Base-by-base conservation (phyloP, 2,113 vertebrate species). In the Marcusenius ussheri region DNA sequence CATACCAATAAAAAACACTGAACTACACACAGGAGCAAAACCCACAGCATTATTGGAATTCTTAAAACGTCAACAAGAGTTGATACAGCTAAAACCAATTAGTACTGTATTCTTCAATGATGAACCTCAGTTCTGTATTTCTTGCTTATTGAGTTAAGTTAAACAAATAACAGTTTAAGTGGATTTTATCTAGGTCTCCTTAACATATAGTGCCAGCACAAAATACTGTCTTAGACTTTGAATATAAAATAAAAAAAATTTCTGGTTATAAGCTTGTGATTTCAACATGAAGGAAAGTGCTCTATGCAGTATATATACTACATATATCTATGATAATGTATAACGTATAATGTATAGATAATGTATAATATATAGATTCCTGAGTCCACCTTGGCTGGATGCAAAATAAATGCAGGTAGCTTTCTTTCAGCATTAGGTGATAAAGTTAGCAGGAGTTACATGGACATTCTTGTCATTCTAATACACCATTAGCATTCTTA, bases 401-500 rank as follows among this genome's bases (percentile, higher is more conserved):
- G 35, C 49, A 24, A 49, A 88, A 47, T 70, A 49, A 21, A 74
- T 50, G 88, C 53, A 62, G 24, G 24, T 74, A 74, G 35, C 35
- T 35, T 47, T 42, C 87, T 39, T 46, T 27, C n/a, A 47, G 45
- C 58, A n/a, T 11, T 17, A 35, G 49, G 47, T 15, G 39, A 27
- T 31, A 58, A 88, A 31, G 39, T 88, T 45, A 74, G 58, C 17
- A 3, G 13, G 45, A 46, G 62, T 31, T 49, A 31, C 58, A 88
- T 27, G 6, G 35, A 58, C 88, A 88, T 88, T 88, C 88, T 21
- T 74, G 42, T 47, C 56, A 88, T 88, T 88, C 42, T 42, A 21
- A 45, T 39, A n/a, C 8, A 39, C 42, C 46, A 74, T 74, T 58
- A 70, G 88, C 62, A 88, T 88, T 88, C 88, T 88, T 88, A 24